Conservation (phyloP, 2,797 vertebrate genomes). For the Acipenser oxyrinchus region DNA sequence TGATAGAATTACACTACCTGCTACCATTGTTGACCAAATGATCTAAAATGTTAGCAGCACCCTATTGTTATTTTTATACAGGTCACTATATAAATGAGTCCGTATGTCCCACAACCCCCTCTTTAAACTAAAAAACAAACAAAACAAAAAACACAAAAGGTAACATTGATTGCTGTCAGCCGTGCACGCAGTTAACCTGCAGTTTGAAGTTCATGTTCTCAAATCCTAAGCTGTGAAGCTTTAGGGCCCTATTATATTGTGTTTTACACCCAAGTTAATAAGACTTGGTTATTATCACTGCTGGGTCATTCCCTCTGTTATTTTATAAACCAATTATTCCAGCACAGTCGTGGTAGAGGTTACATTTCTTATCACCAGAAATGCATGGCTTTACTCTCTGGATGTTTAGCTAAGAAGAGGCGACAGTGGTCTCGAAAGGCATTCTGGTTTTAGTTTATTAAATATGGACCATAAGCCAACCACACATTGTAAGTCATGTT, state of each 20-base stretch:
- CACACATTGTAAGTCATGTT: not conserved
- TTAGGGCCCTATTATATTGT: not conserved
- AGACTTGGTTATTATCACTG: slow-evolving; percentile 7
- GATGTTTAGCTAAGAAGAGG: slow-evolving; percentile 9
- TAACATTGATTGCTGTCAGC: no score
- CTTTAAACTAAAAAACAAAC: no score
- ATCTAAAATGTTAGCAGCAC: no score
- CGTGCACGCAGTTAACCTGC: no score
- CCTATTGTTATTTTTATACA: no score
- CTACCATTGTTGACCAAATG: no score
- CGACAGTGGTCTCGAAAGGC: not conserved
- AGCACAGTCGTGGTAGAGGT: not conserved
- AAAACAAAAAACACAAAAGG: no score
- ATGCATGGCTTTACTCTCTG: not conserved
- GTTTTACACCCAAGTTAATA: slow-evolving; percentile 8
- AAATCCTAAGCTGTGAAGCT: not conserved
- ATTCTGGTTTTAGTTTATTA: not conserved
- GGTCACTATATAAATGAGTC: no score
- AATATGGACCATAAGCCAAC: slow-evolving; percentile 11
- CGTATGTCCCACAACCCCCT: no score
- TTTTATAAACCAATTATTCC: slow-evolving; percentile 8
- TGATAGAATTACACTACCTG: no score
- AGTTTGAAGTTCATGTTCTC: no score
- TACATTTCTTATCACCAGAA: slow-evolving; percentile 4
- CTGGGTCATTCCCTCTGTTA: slow-evolving; percentile 1